A percentile compares a stretch with the other conserved stretches of the same genome.
These are phyloP conservation scores for Corythornis madagascariensis DNA, from an alignment of 2,113 vertebrate genomes.

Conservation along the genomic window DNA sequence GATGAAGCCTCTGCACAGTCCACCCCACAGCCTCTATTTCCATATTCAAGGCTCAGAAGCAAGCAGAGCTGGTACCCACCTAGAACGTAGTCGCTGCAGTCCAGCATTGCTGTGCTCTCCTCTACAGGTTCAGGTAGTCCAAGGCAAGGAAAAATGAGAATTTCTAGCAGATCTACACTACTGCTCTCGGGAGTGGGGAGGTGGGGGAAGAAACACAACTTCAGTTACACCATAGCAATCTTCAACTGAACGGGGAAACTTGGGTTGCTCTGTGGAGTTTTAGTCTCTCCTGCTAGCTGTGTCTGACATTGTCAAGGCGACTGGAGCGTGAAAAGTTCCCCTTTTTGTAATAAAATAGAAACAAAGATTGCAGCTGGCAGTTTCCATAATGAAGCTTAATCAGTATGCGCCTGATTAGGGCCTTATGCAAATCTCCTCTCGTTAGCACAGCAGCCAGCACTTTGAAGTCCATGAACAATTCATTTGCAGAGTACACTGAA, in stretches of 20 bases:
- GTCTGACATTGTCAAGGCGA: slow-evolving; percentile 94
- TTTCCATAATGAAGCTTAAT: slow-evolving; percentile 99
- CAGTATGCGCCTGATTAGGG: slow-evolving; percentile 99
- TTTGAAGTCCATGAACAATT: slow-evolving; percentile 99
- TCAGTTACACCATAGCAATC: slow-evolving; percentile 81
- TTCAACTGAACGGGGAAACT: slow-evolving; percentile 82
- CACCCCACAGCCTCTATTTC: slow-evolving; percentile 71
- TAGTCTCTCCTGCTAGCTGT: slow-evolving; percentile 80
- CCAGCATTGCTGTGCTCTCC: slow-evolving; percentile 82
- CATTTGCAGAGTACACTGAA: slow-evolving; percentile 97
- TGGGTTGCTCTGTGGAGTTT: slow-evolving; percentile 84
- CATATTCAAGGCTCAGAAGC: slow-evolving; percentile 70
- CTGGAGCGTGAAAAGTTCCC: slow-evolving; percentile 94
- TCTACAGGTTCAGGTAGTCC: slow-evolving; percentile 73
- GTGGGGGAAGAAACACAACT: slow-evolving; percentile 74
- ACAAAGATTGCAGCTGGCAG: slow-evolving; percentile 99
- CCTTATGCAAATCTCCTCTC: slow-evolving; percentile 98
- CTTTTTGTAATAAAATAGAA: slow-evolving; percentile 96
- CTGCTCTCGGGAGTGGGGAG: slow-evolving; percentile 66
- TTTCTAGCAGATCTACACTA: slow-evolving; percentile 75
- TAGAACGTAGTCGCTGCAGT: slow-evolving; percentile 83
- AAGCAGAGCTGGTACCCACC: slow-evolving; percentile 81
- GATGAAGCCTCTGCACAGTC: slow-evolving; percentile 76
- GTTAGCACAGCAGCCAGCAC: slow-evolving; percentile 95
- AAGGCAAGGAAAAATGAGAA: slow-evolving; percentile 66